Percentiles rank a stretch among this genome's conserved stretches.
Conservation (phyloP, 2,888 invertebrate species). For the Rhingia rostrata region DNA sequence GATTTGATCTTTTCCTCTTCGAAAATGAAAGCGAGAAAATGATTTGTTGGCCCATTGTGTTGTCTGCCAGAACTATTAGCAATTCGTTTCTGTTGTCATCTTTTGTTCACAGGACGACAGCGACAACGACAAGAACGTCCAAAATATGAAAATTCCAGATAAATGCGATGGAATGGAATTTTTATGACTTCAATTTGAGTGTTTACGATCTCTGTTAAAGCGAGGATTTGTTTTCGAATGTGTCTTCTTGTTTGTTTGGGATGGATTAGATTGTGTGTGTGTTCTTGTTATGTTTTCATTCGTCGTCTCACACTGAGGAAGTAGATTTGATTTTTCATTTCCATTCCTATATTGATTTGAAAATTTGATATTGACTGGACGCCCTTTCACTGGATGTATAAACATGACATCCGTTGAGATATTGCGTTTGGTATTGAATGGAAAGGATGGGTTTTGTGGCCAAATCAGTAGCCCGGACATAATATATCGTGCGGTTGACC, state of each 20-base stretch:
- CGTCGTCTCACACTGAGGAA: conserved; percentile 18
- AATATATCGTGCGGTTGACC: conserved; percentile 59
- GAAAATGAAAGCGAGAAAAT: conserved; percentile 62
- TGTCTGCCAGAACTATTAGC: conserved; percentile 60
- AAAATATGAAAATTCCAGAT: conserved; percentile 38
- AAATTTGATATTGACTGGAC: conserved; percentile 7
- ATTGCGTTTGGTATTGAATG: conserved; percentile 28
- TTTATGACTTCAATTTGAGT: conserved; percentile 57
- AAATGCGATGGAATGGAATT: conserved; percentile 31
- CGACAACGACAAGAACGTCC: conserved; percentile 27
- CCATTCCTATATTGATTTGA: conserved; percentile 32
- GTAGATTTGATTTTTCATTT: conserved; percentile 49
- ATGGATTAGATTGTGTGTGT: not conserved
- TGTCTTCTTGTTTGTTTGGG: conserved; percentile 7
- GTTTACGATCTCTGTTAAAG: conserved; percentile 34
- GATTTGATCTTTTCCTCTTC: conserved; percentile 66
- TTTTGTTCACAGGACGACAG: conserved; percentile 34
- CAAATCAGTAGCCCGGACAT: conserved; percentile 29
- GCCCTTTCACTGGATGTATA: conserved; percentile 19
- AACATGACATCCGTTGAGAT: not conserved
- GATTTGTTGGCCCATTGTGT: conserved; percentile 66
- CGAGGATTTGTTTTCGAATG: conserved; percentile 15
- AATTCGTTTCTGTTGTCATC: conserved; percentile 36
- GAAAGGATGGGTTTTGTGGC: conserved; percentile 57
- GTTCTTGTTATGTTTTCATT: not conserved